Conservation (phyloP, 1,140 invertebrate genomes). For the Drosophila takahashii region DNA sequence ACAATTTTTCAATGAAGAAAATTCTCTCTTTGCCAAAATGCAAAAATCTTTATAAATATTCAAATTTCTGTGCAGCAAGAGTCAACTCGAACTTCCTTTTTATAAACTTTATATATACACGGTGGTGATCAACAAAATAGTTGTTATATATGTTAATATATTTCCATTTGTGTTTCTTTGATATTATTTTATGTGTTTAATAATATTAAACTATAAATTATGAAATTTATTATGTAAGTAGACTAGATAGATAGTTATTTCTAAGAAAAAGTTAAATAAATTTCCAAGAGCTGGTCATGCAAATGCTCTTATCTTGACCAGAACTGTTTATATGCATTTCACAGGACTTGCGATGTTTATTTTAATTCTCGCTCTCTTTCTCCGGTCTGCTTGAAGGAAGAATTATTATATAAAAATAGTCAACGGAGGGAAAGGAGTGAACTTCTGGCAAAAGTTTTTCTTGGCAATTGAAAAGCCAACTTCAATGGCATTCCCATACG, state of each 20-base stretch:
- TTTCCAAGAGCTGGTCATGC: neutral
- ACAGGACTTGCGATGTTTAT: conserved; percentile 68
- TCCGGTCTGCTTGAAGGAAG: conserved; percentile 22
- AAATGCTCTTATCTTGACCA: neutral
- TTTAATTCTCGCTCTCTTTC: conserved; percentile 66
- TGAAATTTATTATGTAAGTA: too few species aligned
- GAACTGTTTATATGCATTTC: conserved; percentile 30
- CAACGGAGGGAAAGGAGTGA: conserved; percentile 51
- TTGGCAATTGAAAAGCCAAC: conserved; percentile 75
- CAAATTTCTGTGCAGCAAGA: conserved; percentile 59
- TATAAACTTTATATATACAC: conserved; percentile 54
- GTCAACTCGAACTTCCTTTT: conserved; percentile 33
- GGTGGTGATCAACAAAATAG: neutral
- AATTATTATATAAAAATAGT: conserved; percentile 62
- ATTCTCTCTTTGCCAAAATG: conserved; percentile 63
- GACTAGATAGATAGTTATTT: too few species aligned
- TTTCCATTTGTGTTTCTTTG: too few species aligned
- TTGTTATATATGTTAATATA: too few species aligned
- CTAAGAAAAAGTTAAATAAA: neutral
- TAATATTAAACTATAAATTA: too few species aligned
- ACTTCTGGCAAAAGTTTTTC: conserved; percentile 73
- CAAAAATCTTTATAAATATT: conserved; percentile 83
- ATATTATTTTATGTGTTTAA: too few species aligned
- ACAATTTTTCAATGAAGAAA: conserved; percentile 79
- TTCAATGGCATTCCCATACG: conserved; percentile 47